Percentiles rank a stretch among this genome's conserved stretches.
Conservation (phyloP, 2,797 vertebrate species). For the Nothura maculosa region DNA sequence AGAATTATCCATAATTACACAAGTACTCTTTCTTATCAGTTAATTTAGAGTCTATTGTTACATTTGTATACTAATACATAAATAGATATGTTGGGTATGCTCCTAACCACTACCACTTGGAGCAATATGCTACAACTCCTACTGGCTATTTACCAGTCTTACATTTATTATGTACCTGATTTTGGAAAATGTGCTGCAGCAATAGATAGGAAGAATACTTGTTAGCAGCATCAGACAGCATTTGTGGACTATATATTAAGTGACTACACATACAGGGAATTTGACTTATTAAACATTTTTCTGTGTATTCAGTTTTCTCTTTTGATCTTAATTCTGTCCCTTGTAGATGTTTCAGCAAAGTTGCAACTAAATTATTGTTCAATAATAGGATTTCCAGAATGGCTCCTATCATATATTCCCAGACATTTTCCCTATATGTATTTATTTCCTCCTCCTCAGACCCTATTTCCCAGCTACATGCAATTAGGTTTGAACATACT, state of each 20-base stretch:
- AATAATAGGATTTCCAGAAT: neutral
- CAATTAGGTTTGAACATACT: neutral
- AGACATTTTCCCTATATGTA: neutral
- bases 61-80: conserved; percentile 11
- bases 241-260: neutral
- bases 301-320: neutral
- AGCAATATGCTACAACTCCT: neutral
- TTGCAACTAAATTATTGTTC: neutral
- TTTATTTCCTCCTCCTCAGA: neutral
- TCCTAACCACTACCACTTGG: neutral
- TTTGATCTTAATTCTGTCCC: neutral
- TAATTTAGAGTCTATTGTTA: neutral
- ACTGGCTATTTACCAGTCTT: neutral
- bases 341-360: accelerated
- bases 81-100: neutral
- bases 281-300: neutral
- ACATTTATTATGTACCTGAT: neutral
- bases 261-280: neutral
- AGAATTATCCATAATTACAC: neutral
- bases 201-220: neutral
- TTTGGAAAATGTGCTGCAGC: neutral
- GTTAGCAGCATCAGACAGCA: neutral
- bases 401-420: neutral
- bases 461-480: neutral
- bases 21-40: neutral